These are phyloP conservation scores for Callaeas wilsoni DNA, from an alignment of 2,113 vertebrate genomes.

Conservation along the genomic window DNA sequence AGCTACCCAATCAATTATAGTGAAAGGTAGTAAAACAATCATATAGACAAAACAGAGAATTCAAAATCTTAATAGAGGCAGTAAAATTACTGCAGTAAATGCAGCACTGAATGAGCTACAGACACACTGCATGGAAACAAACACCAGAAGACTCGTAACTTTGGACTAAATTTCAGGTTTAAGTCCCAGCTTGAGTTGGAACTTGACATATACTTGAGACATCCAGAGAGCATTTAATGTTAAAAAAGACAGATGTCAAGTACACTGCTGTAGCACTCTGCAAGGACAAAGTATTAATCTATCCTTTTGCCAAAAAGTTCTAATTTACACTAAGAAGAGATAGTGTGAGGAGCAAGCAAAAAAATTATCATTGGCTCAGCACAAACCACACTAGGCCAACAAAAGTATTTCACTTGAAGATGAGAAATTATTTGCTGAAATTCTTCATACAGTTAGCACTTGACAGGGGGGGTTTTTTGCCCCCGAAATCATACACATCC, in stretches of 20 bases:
- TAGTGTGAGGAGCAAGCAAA: neutral
- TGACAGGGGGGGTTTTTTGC: neutral
- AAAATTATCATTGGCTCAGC: neutral
- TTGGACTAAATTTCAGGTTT: neutral
- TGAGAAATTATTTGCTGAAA: conserved; percentile 5
- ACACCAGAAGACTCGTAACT: neutral
- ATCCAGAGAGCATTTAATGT: neutral
- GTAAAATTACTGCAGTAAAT: neutral
- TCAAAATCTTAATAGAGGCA: neutral
- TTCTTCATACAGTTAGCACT: neutral
- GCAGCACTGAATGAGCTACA: neutral
- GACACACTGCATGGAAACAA: neutral
- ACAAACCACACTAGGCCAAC: neutral
- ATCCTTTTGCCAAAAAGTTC: neutral
- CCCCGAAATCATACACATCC: neutral
- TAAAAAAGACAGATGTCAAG: neutral
- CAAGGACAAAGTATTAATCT: neutral
- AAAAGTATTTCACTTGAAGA: neutral
- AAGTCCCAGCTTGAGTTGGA: neutral
- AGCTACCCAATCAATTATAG: neutral
- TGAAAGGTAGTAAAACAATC: neutral
- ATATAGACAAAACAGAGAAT: neutral
- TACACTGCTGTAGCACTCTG: neutral
- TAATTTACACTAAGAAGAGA: neutral
- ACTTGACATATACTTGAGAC: neutral